A percentile compares a stretch with the other conserved stretches of the same genome.
These are phyloP conservation scores for Pedicia rivosa DNA, from an alignment of 2,888 invertebrate genomes.

Conservation along the genomic window DNA sequence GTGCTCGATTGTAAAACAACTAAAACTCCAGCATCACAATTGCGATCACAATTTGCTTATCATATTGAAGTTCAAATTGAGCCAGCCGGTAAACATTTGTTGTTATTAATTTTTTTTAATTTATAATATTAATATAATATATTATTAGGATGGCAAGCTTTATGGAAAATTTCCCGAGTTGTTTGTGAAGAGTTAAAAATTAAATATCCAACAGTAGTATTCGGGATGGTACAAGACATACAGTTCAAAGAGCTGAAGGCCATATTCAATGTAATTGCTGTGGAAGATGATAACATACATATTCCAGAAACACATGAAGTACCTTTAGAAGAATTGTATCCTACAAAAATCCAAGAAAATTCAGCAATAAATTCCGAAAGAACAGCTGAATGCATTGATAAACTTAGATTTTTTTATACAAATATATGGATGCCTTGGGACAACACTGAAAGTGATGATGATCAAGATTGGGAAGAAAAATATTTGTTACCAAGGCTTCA, in stretches of 20 bases:
- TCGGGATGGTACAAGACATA: slow-evolving; percentile 36
- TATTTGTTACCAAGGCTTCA: slow-evolving; percentile 38
- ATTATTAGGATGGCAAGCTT: slow-evolving; percentile 43
- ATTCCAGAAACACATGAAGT: slow-evolving; percentile 38
- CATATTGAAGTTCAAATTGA: slow-evolving; percentile 39
- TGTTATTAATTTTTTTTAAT: too few species aligned
- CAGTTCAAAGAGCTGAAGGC: slow-evolving; percentile 34
- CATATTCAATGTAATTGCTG: slow-evolving; percentile 35
- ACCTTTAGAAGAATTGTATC: slow-evolving; percentile 38
- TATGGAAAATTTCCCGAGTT: slow-evolving; percentile 43
- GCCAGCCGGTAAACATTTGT: slow-evolving; percentile 27
- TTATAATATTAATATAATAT: neutral
- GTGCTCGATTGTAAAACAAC: neutral
- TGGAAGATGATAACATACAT: slow-evolving; percentile 38
- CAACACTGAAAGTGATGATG: slow-evolving; percentile 38
- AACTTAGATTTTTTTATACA: slow-evolving; percentile 40
- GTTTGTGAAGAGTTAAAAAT: slow-evolving; percentile 39
- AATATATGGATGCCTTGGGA: slow-evolving; percentile 49
- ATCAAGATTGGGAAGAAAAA: slow-evolving; percentile 36
- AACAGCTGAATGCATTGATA: slow-evolving; percentile 41
- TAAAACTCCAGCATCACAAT: slow-evolving; percentile 16
- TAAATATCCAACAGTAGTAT: slow-evolving; percentile 41
- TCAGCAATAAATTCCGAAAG: slow-evolving; percentile 33
- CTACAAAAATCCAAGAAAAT: slow-evolving; percentile 37
- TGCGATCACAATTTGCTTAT: slow-evolving; percentile 37